Conservation (phyloP, 2,888 invertebrate genomes). For the Netelia melanura region DNA sequence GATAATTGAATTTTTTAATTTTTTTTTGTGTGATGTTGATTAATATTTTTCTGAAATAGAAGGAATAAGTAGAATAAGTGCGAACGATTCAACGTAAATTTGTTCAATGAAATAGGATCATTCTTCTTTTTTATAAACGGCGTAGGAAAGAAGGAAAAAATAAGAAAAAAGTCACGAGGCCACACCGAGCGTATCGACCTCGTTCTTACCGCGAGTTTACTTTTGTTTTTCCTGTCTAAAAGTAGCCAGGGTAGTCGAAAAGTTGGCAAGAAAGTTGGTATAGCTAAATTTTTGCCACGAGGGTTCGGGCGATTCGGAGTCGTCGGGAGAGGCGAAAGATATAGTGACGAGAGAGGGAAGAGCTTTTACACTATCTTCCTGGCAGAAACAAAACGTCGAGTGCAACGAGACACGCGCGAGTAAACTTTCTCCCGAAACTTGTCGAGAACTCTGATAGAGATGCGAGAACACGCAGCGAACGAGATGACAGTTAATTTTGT, state of each 20-base stretch:
- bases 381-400: slow-evolving; percentile 23
- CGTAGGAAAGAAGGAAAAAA: background rate
- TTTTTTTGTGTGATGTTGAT: background rate
- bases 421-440: slow-evolving; percentile 37
- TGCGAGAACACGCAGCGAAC: slow-evolving; percentile 38
- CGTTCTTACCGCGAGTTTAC: slow-evolving; percentile 29
- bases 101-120: background rate
- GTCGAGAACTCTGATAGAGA: slow-evolving; percentile 53
- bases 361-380: slow-evolving; percentile 22
- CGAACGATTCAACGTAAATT: background rate
- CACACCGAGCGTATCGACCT: slow-evolving; percentile 25
- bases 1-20: background rate
- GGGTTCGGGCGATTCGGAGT: background rate
- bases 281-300: slow-evolving; percentile 21
- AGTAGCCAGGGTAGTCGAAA: slow-evolving; percentile 15
- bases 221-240: slow-evolving; percentile 35
- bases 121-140: background rate
- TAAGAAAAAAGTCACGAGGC: background rate
- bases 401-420: slow-evolving; percentile 39
- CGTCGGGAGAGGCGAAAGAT: background rate
- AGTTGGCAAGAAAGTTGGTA: slow-evolving; percentile 32
- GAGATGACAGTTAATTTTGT: slow-evolving; percentile 52
- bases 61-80: background rate
- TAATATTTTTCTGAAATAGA: background rate
- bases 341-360: slow-evolving; percentile 9